Conservation (phyloP, 2,888 invertebrate genomes). For the Torymus aiolomorphi region DNA sequence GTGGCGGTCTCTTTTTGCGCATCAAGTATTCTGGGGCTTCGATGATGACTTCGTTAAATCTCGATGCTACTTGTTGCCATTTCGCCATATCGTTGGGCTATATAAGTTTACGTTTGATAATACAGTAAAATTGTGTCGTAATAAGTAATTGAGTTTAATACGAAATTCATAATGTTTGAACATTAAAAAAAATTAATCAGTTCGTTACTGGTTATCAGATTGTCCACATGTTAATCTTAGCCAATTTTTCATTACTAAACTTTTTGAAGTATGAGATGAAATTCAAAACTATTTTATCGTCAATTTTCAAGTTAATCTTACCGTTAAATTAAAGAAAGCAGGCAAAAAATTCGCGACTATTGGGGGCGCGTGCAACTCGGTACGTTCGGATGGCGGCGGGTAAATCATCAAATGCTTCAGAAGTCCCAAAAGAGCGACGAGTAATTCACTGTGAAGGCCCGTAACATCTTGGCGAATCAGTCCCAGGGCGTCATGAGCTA, state of each 20-base stretch:
- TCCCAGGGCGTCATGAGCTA: constrained; percentile 77
- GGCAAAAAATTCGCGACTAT: constrained; percentile 76
- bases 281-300: too few relatives aligned
- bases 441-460: constrained; percentile 73
- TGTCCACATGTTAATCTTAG: too few relatives aligned
- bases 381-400: constrained; percentile 76
- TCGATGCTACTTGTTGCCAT: constrained; percentile 68
- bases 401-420: constrained; percentile 74
- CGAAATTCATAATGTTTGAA: too few relatives aligned
- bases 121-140: too few relatives aligned
- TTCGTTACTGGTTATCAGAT: too few relatives aligned
- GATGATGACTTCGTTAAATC: constrained; percentile 68
- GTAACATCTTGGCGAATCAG: constrained; percentile 75
- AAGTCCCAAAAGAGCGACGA: constrained; percentile 74
- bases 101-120: too few relatives aligned
- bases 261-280: too few relatives aligned
- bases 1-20: constrained; percentile 57
- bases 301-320: constrained; percentile 54
- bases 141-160: too few relatives aligned
- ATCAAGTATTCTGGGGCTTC: constrained; percentile 65
- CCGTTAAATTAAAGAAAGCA: constrained; percentile 76
- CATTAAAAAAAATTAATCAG: too few relatives aligned
- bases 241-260: too few relatives aligned
- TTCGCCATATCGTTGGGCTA: constrained; percentile 65
- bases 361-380: constrained; percentile 76